Evolutionary conservation across 2,113 vertebrate genomes (phyloP), one percentile per base, ranked within the genome.

Genomic region (Pomatorhinus ruficollis): DNA sequence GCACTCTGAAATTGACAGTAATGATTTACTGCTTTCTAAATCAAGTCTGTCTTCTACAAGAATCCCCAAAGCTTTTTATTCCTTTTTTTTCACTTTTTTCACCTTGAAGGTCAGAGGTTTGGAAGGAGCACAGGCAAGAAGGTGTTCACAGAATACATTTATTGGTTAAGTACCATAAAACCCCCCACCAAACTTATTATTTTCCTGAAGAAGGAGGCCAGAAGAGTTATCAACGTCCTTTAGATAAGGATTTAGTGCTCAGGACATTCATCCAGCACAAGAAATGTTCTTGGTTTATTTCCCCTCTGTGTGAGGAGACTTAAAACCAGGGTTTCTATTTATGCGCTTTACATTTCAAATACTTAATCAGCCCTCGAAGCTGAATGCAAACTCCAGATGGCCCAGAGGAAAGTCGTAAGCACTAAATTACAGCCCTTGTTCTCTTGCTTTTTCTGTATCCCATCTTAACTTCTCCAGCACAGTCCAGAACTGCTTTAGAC

Each of bases 371-470:
- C 35, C 54, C 54, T 91, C 0, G 0, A 52, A 91, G 60, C 31
- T 90, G 87, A 94, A 94, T 91, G 25, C 23, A 35, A 59, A 92
- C 59, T 72, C 80, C 72, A 95, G 68, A 91, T 94, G 83, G 85
- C 45, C 42, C 76, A 94, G 64, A 89, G 47, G 68, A 87, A 95
- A 91, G 42, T 54, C 2, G 0, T 61, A 94, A 90, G 71, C 68
- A 91, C 27, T 83, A 53, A 94, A 96, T 91, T 86, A 69, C 14
- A 69, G 45, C 24, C 15, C 56, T 87, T 79, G 13, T 86, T 88
- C 14, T 0, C n/a, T 92, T 1, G 1, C 5, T 90, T 92, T 87
- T 85, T 79, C 79, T 85, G 54, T 49, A 69, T 69, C 27, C 13
- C 2, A 33, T 68, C 69, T 75, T 9, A 5, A 69, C 15, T 82